Percentiles rank a stretch among this genome's conserved stretches.
phyloP scores from a whole-genome alignment of 2,113 vertebrate genomes.

The Melospiza melodia region DNA sequence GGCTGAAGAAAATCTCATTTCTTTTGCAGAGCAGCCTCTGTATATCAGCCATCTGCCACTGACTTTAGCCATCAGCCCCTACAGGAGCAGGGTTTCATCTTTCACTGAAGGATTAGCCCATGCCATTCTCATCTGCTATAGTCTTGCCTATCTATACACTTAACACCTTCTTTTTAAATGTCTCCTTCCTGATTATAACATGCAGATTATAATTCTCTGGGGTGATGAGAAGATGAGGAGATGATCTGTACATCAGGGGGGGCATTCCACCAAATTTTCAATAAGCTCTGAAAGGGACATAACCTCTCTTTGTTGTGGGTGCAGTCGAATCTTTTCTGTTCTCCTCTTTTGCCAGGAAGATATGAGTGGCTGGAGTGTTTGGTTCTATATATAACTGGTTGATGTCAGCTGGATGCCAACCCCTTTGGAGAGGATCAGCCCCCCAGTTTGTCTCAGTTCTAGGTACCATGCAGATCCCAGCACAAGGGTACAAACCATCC shows the following conservation, averaged over 20 bases:
- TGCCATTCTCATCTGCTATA: constrained; percentile 57
- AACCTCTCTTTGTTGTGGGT: constrained; percentile 64
- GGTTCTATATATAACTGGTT: constrained; percentile 94
- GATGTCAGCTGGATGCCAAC: constrained; percentile 94
- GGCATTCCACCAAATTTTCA: constrained; percentile 4
- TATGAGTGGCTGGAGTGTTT: constrained; percentile 81
- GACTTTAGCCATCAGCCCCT: constrained; percentile 35
- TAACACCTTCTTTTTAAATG: constrained; percentile 53
- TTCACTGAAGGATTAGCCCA: constrained; percentile 59
- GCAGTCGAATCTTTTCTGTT: constrained; percentile 55
- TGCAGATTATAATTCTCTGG: neutral
- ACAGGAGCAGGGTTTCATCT: constrained; percentile 34
- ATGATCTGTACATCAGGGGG: neutral
- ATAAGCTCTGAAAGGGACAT: constrained; percentile 20
- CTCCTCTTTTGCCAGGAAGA: constrained; percentile 78
- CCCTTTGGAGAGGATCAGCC: constrained; percentile 81
- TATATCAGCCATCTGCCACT: constrained; percentile 4
- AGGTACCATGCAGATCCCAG: constrained; percentile 77
- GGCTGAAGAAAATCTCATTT: neutral
- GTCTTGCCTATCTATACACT: constrained; percentile 46
- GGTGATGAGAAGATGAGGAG: neutral
- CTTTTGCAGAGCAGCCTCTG: constrained; percentile 22
- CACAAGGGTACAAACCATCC: constrained; percentile 73
- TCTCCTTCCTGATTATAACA: neutral
- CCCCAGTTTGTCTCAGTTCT: constrained; percentile 75